phyloP scores from a whole-genome alignment of 2,113 vertebrate species.

The Cyanoderma ruficeps region DNA sequence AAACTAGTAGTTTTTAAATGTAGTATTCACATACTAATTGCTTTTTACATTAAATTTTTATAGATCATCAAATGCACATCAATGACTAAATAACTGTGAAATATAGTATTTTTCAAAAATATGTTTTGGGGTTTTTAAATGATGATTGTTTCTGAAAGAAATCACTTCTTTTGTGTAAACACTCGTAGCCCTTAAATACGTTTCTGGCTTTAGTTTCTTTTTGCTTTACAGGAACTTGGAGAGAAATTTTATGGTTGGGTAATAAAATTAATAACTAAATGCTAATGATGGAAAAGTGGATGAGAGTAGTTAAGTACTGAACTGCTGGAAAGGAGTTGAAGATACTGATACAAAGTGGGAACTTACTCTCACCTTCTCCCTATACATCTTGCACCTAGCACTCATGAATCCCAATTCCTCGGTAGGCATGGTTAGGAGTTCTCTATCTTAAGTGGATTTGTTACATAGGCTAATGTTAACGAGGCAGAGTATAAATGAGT shows the following conservation, averaged over 20 bases:
- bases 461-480: background rate
- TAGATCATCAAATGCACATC: background rate
- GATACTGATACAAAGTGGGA: background rate
- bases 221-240: background rate
- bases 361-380: background rate
- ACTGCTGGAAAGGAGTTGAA: background rate
- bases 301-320: background rate
- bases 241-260: background rate
- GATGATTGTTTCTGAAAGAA: background rate
- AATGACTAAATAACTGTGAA: background rate
- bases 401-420: background rate
- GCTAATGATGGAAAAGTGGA: background rate
- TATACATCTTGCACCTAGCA: background rate
- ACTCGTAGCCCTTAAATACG: background rate
- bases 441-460: background rate
- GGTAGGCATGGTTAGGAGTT: accelerated
- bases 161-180: background rate
- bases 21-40: background rate
- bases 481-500: background rate
- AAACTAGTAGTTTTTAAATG: background rate
- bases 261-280: background rate
- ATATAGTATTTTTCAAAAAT: background rate
- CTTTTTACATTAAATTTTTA: background rate
- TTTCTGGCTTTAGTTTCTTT: background rate
- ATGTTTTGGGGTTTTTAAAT: accelerated